Base-by-base conservation (phyloP, 2,888 invertebrate species). In the Cabera pusaria region DNA sequence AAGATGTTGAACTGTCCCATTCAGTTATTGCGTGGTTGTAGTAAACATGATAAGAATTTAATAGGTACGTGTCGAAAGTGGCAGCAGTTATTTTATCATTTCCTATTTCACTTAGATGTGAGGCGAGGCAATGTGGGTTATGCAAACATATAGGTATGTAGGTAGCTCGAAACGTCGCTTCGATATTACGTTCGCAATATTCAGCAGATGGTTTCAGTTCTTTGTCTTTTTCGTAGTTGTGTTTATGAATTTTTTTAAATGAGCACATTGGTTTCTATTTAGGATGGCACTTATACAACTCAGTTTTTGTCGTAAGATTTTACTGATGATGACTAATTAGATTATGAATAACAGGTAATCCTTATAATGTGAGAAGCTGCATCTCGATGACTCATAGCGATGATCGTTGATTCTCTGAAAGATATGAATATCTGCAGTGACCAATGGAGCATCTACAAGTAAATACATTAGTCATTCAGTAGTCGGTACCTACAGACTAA, bases 31-130 rank as follows among this genome's bases (percentile, higher is more conserved):
- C 75, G 73, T 75, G 77, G 57, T n/a, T n/a, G n/a, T 64, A 67
- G 68, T 73, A 67, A 70, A 68, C 63, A 66, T 59, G 79, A 80
- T 80, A 80, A 77, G 67, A 58, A 55, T 66, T 63, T 59, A 63
- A 53, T 53, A 46, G 54, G 64, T 54, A 61, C 60, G 63, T 69
- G 66, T 69, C 62, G 66, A 72, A 72, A 69, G 68, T 59, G 59
- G 49, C 54, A 44, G 54, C 61, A 61, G 59, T 65, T 62, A 61
- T 53, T 56, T 64, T 66, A 63, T 64, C 45, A 59, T 55, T 64
- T 54, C 53, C 59, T 54, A 56, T 51, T 52, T 52, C 47, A 48
- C 40, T 45, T 45, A 33, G 27, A 36, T 32, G 41, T 35, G 29
- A 51, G 45, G 43, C 48, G 43, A 45, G 45, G 48, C 28, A 17